Evolutionary conservation across 2,113 vertebrate genomes (phyloP), one percentile per base, ranked within the genome.

Genomic region (Meleagris gallopavo): DNA sequence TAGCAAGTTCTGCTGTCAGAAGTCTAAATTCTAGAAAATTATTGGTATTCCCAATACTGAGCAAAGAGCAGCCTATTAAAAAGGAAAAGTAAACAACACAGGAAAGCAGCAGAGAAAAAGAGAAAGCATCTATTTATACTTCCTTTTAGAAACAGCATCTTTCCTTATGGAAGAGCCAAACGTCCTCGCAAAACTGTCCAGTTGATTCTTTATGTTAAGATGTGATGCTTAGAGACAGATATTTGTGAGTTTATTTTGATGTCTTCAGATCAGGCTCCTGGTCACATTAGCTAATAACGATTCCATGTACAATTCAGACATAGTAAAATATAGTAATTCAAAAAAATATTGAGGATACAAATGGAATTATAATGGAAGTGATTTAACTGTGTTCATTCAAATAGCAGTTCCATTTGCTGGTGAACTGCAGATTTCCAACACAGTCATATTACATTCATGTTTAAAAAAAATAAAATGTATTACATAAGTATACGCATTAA

Each of bases 361-460:
- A 52, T 30, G 11, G 43, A 89, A 85, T 69, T 48, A 61, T 8
- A 17, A 76, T 30, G 10, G 24, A 78, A 75, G 21, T 24, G 2
- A 48, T 64, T 88, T 67, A 75, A 75, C 15, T 29, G 4, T 5
- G 80, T 48, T 57, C 3, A 18, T 81, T 90, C 32, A 81, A 77
- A 86, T 81, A 69, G 11, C 50, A 64, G 36, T 64, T 62, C 52
- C 72, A 83, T 32, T 82, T 29, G 61, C 11, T 30, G 13, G 25
- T 36, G 30, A 89, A 21, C 29, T 75, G 14, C 10, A 65, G 19
- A 78, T 83, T 92, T 93, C 29, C 43, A 80, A 17, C 27, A 36
- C 1, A 55, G 10, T 13, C 22, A 12, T 24, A 43, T 19, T 78
- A 88, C 20, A 52, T 24, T 9, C 34, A 64, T 0, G 0, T 18